A percentile compares a stretch with the other conserved stretches of the same genome.
Evolutionary conservation across 2,113 vertebrate genomes (phyloP).

Genomic region (Brachyhypopomus gauderio): DNA sequence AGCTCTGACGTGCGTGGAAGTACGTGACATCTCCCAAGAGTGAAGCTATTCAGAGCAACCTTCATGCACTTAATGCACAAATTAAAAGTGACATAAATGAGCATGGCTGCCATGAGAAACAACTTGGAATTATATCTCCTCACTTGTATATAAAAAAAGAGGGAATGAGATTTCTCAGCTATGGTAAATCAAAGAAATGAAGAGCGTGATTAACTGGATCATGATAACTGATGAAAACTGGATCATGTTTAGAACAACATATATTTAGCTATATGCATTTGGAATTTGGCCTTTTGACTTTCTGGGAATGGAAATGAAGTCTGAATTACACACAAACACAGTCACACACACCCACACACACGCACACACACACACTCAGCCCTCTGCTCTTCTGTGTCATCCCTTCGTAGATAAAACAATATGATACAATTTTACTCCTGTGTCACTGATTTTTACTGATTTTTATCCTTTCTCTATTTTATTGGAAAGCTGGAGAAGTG

Average conservation of each 20-base stretch:
- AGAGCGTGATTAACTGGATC: not conserved
- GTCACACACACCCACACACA: not conserved
- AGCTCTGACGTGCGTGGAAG: constrained; percentile 9
- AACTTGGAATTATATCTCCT: constrained; percentile 19
- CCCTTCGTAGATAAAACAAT: constrained; percentile 6
- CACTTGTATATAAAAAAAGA: not conserved
- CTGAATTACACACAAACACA: constrained; percentile 15
- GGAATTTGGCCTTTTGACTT: constrained; percentile 10
- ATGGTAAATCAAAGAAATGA: constrained; percentile 9
- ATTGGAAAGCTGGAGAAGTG: constrained; percentile 57
- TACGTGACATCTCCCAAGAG: constrained; percentile 10
- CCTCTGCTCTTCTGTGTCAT: not conserved
- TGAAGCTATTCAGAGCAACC: not conserved
- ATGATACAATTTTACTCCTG: constrained; percentile 26
- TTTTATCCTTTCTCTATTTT: constrained; percentile 22
- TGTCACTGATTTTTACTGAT: constrained; percentile 5
- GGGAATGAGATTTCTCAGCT: constrained; percentile 28
- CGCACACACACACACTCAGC: not conserved
- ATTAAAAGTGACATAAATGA: constrained; percentile 22
- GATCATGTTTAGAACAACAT: no score
- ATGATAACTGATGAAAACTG: not conserved
- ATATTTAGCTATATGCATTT: no score
- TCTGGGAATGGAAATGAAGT: not conserved
- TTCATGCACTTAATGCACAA: not conserved
- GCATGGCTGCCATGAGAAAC: constrained; percentile 7